Evolutionary conservation across 1,140 invertebrate genomes (phyloP), one percentile per base, ranked within the genome.

Genomic region (Drosophila arawakana): DNA sequence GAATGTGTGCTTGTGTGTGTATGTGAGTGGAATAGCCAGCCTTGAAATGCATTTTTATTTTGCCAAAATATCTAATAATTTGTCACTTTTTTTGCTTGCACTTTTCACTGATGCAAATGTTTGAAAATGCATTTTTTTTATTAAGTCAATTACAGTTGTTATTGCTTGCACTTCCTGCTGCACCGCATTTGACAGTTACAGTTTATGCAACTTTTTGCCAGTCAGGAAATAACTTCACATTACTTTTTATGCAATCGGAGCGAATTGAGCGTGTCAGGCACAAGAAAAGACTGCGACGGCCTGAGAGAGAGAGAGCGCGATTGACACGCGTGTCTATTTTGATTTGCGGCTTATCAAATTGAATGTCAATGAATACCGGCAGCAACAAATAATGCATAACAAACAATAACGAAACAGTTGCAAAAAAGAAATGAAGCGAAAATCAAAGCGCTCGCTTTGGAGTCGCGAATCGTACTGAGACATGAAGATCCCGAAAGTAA

Each of bases 231-330:
- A 69, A 73, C 80, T 80, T 89, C 77, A 71, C 80, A 80, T 88
- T 83, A 88, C 83, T 89, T 89, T 89, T 89, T 88, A 88, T 88
- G 80, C 83, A 80, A 89, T 63, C 49, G 54, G 70, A 80, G 84
- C 54, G 58, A 49, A 18, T 58, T 43, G 58, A 37, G 52, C 25
- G 61, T 21, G 50, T 10, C 43, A 57, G 43, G 35, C 30, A 58
- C 30, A 49, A 47, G 49, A 54, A 15, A 34, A 35, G 18, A 54
- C 4, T 18, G 43, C 3, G 21, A 47, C 18, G 18, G 52, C 13
- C 39, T 41, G 46, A 34, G 35, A 50, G 9, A 25, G 15, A 44
- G 52, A 13, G 43, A 37, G 37, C 43, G 34, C 57, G 30, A 54
- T 62, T 57, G 73, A 71, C 65, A 50, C 69, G 52, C 71, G 80